Evolutionary conservation across 2,113 vertebrate species (phyloP).

Genomic region (Riparia riparia): DNA sequence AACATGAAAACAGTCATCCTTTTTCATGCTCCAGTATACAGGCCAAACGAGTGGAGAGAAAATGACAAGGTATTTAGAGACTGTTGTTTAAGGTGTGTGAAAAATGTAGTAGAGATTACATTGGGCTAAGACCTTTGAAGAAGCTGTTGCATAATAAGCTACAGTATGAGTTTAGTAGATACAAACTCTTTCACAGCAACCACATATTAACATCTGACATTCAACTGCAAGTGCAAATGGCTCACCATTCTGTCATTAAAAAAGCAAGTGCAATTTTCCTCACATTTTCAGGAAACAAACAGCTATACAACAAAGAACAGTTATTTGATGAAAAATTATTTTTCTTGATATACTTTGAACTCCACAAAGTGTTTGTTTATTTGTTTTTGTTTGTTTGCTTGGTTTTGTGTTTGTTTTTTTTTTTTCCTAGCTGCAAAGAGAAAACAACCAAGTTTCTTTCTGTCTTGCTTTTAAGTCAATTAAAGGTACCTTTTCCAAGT

Average conservation of each 20-base stretch:
- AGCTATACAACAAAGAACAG: neutral
- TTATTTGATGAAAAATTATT: neutral
- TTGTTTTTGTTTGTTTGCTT: neutral
- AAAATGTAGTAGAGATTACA: neutral
- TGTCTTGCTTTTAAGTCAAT: neutral
- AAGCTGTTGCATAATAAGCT: neutral
- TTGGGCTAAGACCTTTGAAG: neutral
- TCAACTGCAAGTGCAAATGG: neutral
- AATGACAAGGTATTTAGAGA: neutral
- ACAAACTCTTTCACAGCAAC: neutral
- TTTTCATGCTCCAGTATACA: neutral
- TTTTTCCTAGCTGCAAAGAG: neutral
- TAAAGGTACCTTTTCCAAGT: neutral
- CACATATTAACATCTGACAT: neutral
- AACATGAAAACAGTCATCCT: neutral
- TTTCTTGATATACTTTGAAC: neutral
- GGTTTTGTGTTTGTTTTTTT: neutral
- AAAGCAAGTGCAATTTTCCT: neutral
- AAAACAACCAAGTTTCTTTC: neutral
- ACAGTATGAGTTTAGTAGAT: neutral
- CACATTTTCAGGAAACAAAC: neutral
- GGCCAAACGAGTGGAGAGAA: neutral
- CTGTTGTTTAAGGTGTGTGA: neutral
- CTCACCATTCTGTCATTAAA: neutral
- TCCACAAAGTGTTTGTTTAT: too few relatives aligned